Evolutionary conservation across 2,888 invertebrate genomes (phyloP).

Genomic region (Cremastinae sp.): DNA sequence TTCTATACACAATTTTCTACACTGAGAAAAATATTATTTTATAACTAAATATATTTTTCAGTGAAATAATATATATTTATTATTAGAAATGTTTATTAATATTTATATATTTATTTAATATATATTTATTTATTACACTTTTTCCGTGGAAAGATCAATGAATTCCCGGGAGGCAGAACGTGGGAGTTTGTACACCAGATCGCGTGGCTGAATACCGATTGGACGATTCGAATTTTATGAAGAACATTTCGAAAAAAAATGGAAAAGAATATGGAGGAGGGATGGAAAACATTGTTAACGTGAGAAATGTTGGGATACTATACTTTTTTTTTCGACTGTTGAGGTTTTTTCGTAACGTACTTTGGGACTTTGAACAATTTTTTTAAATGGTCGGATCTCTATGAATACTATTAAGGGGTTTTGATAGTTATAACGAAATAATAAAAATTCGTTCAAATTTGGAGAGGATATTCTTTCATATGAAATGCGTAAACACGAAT

Average conservation of each 20-base stretch:
- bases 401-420: too few species aligned
- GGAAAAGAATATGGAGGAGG: not conserved
- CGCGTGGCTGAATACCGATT: conserved; percentile 53
- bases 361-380: conserved; percentile 17
- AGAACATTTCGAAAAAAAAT: conserved; percentile 17
- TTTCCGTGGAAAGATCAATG: conserved; percentile 43
- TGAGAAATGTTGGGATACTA: conserved; percentile 28
- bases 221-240: conserved; percentile 34
- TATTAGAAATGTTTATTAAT: too few species aligned
- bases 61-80: too few species aligned
- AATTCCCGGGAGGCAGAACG: conserved; percentile 50
- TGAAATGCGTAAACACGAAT: too few species aligned
- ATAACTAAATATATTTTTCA: too few species aligned
- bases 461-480: too few species aligned
- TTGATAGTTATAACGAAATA: too few species aligned
- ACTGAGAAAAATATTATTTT: too few species aligned
- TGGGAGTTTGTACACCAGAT: conserved; percentile 49
- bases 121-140: too few species aligned
- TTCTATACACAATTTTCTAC: too few species aligned
- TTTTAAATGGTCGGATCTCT: conserved; percentile 23
- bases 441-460: too few species aligned
- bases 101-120: too few species aligned
- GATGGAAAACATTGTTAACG: conserved; percentile 39
- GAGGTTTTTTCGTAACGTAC: conserved; percentile 30
- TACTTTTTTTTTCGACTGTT: conserved; percentile 5